These are phyloP conservation scores for Caenorhabditis sp. DNA, from an alignment of 2,888 invertebrate genomes.

Conservation along the genomic window DNA sequence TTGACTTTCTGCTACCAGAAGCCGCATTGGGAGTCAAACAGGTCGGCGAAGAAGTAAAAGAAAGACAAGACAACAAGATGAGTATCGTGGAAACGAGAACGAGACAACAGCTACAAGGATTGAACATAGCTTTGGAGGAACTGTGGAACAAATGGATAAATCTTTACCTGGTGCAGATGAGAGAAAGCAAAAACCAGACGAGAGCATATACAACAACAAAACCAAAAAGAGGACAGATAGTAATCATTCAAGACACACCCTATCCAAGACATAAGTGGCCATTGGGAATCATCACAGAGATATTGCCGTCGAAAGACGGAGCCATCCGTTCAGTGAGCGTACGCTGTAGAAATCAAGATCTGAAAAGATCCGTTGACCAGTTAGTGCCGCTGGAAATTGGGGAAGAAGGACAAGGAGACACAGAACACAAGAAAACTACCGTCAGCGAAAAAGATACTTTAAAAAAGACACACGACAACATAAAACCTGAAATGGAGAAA, in stretches of 20 bases:
- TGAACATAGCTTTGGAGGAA: not conserved
- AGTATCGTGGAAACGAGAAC: no score
- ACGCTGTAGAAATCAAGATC: not conserved
- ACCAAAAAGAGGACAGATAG: no score
- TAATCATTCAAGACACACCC: no score
- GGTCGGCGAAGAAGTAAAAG: not conserved
- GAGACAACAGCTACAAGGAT: not conserved
- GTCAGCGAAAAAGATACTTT: no score
- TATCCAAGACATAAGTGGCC: no score
- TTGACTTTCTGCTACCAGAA: not conserved
- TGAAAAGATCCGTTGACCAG: not conserved
- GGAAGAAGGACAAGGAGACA: no score
- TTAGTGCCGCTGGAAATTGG: slow-evolving; percentile 1
- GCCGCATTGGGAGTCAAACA: not conserved
- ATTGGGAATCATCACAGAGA: no score
- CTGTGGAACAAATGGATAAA: not conserved
- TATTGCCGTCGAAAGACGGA: not conserved
- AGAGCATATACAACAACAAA: no score
- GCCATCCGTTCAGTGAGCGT: not conserved
- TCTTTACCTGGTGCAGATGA: not conserved
- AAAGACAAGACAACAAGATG: not conserved
- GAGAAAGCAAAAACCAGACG: not conserved
- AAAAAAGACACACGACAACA: no score
- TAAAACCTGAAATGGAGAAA: no score
- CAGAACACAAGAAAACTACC: no score